Conservation (phyloP, 2,797 vertebrate genomes). For the Moxostoma hubbsi region DNA sequence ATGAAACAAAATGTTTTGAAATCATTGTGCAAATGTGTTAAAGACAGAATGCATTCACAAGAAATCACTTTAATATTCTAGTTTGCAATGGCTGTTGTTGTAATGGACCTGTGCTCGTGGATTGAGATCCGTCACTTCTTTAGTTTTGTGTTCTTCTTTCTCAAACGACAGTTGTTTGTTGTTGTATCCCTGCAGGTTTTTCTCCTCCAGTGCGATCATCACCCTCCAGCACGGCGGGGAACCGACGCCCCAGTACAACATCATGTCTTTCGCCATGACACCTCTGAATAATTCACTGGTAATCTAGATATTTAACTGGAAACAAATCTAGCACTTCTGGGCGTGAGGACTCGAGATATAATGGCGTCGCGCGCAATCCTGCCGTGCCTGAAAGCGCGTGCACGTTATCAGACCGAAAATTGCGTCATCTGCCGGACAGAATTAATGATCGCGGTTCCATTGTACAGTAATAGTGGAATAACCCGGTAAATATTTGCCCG, state of each 20-base stretch:
- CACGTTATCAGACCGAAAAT: no score
- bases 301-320: no score
- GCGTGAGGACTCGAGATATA: no score
- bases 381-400: no score
- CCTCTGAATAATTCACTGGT: no score
- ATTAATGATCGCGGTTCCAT: no score
- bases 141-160: slow-evolving; percentile 47
- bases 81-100: not conserved
- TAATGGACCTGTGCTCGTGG: slow-evolving; percentile 73
- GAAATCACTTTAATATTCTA: accelerated
- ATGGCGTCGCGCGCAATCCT: no score
- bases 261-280: slow-evolving; percentile 74
- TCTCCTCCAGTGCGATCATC: slow-evolving; percentile 77
- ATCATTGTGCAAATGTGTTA: no score
- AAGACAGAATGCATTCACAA: not conserved
- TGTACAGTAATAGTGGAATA: no score
- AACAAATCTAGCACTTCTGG: no score
- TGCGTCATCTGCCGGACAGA: no score
- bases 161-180: slow-evolving; percentile 41
- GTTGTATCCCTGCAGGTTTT: slow-evolving; percentile 71
- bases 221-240: slow-evolving; percentile 79
- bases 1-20: not conserved
- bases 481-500: no score
- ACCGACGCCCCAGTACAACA: slow-evolving; percentile 74
- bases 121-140: slow-evolving; percentile 70